Evolutionary conservation across 2,113 vertebrate genomes (phyloP), one percentile per base, ranked within the genome.

Genomic region (Tetrax tetrax): DNA sequence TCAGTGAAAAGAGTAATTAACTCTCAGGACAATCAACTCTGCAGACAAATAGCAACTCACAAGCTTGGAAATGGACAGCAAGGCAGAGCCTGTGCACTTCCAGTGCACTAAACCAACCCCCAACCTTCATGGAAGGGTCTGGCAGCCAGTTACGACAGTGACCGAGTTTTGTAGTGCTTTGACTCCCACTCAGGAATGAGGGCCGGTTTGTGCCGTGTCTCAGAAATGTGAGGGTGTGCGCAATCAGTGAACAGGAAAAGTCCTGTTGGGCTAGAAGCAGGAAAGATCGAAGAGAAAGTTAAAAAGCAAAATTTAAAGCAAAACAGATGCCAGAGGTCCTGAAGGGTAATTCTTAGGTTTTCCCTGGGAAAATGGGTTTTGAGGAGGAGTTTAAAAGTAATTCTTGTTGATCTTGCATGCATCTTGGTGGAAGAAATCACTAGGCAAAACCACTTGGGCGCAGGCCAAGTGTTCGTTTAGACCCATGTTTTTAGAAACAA

Each of bases 41-140:
- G 6, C 22, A 65, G 43, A 53, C 11, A 81, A 77, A 64, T 0
- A 0, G 12, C 28, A 45, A 9, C 20, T 59, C 43, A 63, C n/a
- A 75, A 57, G 31, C 28, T 8, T 9, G 10, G 84, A 81, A 37
- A 57, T 6, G 7, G 19, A 47, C 54, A 81, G 45, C 29, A 25
- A 57, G 35, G 33, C 8, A 77, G 50, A 65, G 7, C 8, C 23
- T 47, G 6, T 41, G 19, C 28, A 28, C 9, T 75, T 78, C 19
- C n/a, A 50, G 12, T 4, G 14, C 17, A 51, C 41, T 63, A 54
- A 83, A 20, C 6, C 17, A 64, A 22, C 3, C 15, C 22, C 7
- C 63, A 83, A 0, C 7, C 9, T 82, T 75, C 61, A 71, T 27
- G 79, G 37, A 51, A 64, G 35, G 8, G 14, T 56, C 35, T 72